These are phyloP conservation scores for Heliconius charithonia DNA, from an alignment of 2,888 invertebrate species.

Conservation along the genomic window DNA sequence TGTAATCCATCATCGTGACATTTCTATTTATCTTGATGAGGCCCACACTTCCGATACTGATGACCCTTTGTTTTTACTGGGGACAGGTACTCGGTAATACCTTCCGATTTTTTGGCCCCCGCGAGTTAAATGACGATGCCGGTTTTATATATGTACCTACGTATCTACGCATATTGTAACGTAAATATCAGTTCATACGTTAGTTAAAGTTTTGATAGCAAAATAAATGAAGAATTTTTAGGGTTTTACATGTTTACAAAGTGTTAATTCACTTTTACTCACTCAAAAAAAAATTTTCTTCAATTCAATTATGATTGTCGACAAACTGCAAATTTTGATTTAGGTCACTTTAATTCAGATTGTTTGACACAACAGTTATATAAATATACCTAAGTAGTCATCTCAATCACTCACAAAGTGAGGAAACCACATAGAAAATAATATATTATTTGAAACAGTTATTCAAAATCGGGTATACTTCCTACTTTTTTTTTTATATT, in stretches of 20 bases:
- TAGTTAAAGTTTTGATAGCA: neutral
- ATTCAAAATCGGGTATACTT: no score
- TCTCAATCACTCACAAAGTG: no score
- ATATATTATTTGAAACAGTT: no score
- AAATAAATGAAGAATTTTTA: neutral
- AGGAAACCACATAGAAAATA: no score
- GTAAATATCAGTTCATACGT: neutral
- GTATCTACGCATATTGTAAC: neutral
- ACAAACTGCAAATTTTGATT: neutral
- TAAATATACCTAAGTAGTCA: no score
- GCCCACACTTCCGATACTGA: constrained; percentile 74
- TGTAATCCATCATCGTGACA: constrained; percentile 79
- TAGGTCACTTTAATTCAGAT: no score
- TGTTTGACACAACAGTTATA: no score
- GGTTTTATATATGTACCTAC: constrained; percentile 4
- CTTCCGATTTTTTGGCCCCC: constrained; percentile 41
- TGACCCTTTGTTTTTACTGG: constrained; percentile 67
- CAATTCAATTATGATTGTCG: neutral
- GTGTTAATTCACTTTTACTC: no score
- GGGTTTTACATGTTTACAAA: no score
- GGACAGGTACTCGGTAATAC: constrained; percentile 45
- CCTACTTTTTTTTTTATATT: no score
- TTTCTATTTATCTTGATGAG: constrained; percentile 82
- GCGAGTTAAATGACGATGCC: constrained; percentile 35
- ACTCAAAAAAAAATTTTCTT: neutral